Conservation (phyloP, 2,113 vertebrate genomes). For the Saiga tatarica region DNA sequence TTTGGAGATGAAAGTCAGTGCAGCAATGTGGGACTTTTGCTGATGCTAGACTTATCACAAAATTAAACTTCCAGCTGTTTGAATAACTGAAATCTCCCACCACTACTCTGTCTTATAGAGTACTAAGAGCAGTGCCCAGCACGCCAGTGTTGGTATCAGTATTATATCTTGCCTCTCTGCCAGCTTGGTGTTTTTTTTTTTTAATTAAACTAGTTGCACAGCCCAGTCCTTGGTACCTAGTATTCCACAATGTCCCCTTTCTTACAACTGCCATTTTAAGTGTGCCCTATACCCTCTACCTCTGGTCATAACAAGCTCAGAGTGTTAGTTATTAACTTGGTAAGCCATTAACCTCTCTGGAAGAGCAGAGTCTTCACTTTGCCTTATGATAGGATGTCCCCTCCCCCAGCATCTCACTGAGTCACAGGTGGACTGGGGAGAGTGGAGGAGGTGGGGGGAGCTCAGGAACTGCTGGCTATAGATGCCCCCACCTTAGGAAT, state of each 20-base stretch:
- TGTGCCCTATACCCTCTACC: neutral
- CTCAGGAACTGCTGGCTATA: neutral
- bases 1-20: neutral
- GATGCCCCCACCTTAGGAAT: neutral
- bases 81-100: slow-evolving; percentile 54
- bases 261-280: neutral
- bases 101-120: neutral
- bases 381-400: neutral
- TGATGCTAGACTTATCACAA: slow-evolving; percentile 43
- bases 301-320: neutral
- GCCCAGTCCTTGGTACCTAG: neutral
- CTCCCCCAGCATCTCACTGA: neutral
- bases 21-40: neutral
- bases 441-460: neutral
- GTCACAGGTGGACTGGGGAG: neutral
- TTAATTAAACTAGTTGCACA: neutral
- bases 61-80: slow-evolving; percentile 57
- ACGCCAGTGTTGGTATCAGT: neutral
- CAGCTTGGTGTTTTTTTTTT: neutral
- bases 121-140: neutral
- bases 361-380: neutral
- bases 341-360: neutral
- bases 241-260: neutral
- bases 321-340: neutral
- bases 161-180: neutral